A percentile compares a stretch with the other conserved stretches of the same genome.
phyloP scores from a whole-genome alignment of 2,888 invertebrate species.

The Acronicta aceris region DNA sequence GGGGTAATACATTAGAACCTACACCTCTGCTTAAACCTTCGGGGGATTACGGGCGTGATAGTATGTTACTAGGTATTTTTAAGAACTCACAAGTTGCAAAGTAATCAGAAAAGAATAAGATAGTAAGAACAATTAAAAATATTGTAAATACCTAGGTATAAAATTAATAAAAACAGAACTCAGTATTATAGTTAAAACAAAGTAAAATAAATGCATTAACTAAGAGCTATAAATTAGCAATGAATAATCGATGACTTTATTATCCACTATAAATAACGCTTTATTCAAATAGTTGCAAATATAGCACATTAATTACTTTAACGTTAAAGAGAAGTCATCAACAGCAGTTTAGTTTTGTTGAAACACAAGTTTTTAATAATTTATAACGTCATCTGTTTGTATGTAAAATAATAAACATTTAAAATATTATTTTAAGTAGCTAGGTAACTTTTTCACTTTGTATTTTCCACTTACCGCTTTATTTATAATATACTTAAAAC shows the following conservation, averaged over 20 bases:
- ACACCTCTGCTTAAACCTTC: too few relatives aligned
- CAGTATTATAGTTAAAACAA: conserved; percentile 1
- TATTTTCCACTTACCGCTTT: too few relatives aligned
- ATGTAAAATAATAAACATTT: conserved; percentile 3
- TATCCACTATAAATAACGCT: conserved; percentile 69
- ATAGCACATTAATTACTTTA: conserved; percentile 64
- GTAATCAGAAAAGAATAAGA: too few relatives aligned
- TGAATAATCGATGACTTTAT: conserved; percentile 73
- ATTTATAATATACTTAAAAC: too few relatives aligned
- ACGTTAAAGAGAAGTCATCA: conserved; percentile 60
- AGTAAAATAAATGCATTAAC: conserved; percentile 29
- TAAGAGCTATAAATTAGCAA: conserved; percentile 66
- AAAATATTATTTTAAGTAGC: too few relatives aligned
- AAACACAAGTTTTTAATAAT: conserved; percentile 35
- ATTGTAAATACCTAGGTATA: not conserved
- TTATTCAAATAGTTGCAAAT: conserved; percentile 74
- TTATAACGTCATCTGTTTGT: conserved; percentile 22
- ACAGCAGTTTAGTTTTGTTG: conserved; percentile 37
- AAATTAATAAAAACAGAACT: not conserved
- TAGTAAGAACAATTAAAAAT: not conserved
- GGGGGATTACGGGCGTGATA: too few relatives aligned
- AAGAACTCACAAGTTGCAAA: too few relatives aligned
- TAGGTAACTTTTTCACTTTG: too few relatives aligned
- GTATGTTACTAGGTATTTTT: too few relatives aligned
- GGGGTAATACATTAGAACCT: too few relatives aligned